phyloP scores from a whole-genome alignment of 2,113 vertebrate species.

The Chlamydotis undulata region DNA sequence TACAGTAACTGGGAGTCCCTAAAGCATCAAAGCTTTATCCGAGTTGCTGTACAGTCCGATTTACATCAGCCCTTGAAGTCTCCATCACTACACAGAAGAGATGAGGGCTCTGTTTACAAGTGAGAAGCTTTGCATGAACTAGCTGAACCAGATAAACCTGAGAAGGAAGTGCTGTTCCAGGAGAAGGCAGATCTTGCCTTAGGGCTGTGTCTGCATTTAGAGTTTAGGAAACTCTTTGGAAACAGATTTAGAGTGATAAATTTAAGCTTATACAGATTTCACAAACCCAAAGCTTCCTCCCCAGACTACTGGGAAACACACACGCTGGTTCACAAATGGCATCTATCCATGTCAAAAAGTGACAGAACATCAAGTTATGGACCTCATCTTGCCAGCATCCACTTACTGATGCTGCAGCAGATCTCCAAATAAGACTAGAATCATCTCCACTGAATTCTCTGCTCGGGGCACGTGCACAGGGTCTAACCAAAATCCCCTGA shows the following conservation, averaged over 20 bases:
- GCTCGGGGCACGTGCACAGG: not conserved
- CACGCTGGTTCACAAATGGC: not conserved
- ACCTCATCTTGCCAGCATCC: not conserved
- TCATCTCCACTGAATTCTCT: not conserved
- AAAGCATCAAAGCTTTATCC: not conserved
- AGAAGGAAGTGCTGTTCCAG: not conserved
- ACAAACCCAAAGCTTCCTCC: not conserved
- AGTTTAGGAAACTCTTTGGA: not conserved
- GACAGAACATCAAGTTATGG: not conserved
- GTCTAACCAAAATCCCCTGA: not conserved
- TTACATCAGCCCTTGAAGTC: not conserved
- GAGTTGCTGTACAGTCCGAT: not conserved
- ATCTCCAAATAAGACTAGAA: not conserved
- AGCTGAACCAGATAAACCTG: not conserved
- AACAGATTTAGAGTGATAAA: not conserved
- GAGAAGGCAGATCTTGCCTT: not conserved
- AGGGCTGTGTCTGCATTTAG: not conserved
- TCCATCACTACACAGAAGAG: not conserved
- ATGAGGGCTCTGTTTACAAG: not conserved
- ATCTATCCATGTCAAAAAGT: not conserved
- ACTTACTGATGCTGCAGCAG: not conserved
- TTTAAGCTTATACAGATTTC: not conserved
- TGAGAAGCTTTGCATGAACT: not conserved
- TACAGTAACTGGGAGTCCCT: not conserved
- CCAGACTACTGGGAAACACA: not conserved